phyloP scores from a whole-genome alignment of 2,888 invertebrate genomes.

The Sphaeridia pumilis region DNA sequence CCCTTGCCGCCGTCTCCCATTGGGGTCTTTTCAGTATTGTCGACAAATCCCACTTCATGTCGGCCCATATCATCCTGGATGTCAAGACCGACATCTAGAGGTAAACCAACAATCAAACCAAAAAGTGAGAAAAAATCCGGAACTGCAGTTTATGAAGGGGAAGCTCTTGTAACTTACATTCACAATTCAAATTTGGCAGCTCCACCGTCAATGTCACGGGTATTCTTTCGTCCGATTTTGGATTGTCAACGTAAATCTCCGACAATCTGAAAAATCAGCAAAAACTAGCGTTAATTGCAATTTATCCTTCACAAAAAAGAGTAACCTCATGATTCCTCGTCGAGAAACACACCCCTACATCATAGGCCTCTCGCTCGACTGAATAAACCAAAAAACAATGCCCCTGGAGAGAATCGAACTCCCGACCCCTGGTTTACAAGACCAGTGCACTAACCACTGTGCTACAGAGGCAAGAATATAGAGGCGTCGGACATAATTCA shows the following conservation, averaged over 20 bases:
- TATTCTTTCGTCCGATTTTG: constrained; percentile 43
- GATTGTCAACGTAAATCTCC: constrained; percentile 47
- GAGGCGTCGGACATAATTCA: neutral
- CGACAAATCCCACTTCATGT: constrained; percentile 49
- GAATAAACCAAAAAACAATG: constrained; percentile 6
- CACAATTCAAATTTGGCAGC: constrained; percentile 44
- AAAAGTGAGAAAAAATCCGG: neutral
- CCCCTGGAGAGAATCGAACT: constrained; percentile 31
- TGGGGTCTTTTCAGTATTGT: constrained; percentile 44
- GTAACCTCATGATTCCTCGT: too few relatives aligned
- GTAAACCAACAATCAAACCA: constrained; percentile 6
- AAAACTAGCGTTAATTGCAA: neutral
- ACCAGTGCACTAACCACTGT: constrained; percentile 33
- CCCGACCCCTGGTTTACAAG: constrained; percentile 34
- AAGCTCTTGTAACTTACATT: too few relatives aligned
- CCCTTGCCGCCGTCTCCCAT: constrained; percentile 40
- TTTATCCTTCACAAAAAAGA: neutral
- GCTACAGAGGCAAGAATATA: constrained; percentile 23
- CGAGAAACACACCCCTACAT: too few relatives aligned
- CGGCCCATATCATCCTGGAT: constrained; percentile 50
- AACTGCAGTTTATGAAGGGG: too few relatives aligned
- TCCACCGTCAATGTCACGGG: constrained; percentile 46
- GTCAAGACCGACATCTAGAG: constrained; percentile 46
- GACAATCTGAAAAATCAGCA: constrained; percentile 40
- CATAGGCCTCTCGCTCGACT: too few relatives aligned